These are phyloP conservation scores for Dicranocentrus wangi DNA, from an alignment of 2,888 invertebrate species.

Conservation along the genomic window DNA sequence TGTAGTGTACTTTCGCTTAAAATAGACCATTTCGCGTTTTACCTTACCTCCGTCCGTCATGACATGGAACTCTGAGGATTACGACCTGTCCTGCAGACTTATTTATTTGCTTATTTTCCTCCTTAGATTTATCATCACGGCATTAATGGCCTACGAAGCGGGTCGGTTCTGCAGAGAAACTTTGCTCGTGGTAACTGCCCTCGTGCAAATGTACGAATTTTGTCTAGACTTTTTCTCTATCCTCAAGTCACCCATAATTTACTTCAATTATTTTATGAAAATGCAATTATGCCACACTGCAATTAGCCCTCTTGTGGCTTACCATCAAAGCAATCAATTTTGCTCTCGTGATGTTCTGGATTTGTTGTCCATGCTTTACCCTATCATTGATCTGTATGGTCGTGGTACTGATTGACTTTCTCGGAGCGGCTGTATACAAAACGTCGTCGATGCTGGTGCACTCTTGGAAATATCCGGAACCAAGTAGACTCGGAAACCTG, in stretches of 20 bases:
- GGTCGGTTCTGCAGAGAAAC: background rate
- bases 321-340: conserved; percentile 16
- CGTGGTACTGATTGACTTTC: conserved; percentile 23
- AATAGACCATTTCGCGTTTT: no score
- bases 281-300: conserved; percentile 29
- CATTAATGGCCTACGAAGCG: background rate
- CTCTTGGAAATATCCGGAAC: conserved; percentile 17
- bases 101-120: background rate
- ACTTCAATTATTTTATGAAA: conserved; percentile 9
- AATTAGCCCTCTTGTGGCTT: conserved; percentile 23
- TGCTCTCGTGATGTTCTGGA: conserved; percentile 25
- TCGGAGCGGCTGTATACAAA: conserved; percentile 23
- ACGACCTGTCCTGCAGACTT: conserved; percentile 10
- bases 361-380: conserved; percentile 32
- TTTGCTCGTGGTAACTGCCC: background rate
- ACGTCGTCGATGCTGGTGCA: background rate
- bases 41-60: no score
- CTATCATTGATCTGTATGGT: conserved; percentile 5
- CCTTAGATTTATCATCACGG: background rate
- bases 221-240: background rate
- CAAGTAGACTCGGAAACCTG: no score
- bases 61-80: no score
- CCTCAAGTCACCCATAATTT: background rate
- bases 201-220: conserved; percentile 26
- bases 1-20: conserved; percentile 15